phyloP scores from a whole-genome alignment of 2,797 vertebrate species.

The Bucorvus abyssinicus region DNA sequence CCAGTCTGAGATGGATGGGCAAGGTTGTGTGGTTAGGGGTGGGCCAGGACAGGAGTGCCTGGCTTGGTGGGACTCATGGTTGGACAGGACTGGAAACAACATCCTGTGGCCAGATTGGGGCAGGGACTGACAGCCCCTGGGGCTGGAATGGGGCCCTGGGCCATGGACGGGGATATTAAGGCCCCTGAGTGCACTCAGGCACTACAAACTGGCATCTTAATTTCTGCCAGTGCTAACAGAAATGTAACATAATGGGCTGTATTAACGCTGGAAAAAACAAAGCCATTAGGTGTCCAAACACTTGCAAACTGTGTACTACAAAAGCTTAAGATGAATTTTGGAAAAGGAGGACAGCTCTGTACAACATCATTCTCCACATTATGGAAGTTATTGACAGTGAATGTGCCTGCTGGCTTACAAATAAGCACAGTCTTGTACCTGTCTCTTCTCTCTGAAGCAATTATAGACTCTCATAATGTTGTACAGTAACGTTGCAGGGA shows the following conservation, averaged over 20 bases:
- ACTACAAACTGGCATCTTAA: neutral
- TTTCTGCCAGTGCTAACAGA: neutral
- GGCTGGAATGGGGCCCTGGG: neutral
- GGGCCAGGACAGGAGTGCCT: neutral
- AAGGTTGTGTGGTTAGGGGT: neutral
- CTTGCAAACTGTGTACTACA: neutral
- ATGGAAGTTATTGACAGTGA: neutral
- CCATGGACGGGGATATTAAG: neutral
- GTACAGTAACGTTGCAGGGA: neutral
- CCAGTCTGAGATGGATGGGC: neutral
- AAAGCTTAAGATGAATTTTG: neutral
- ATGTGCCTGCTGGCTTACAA: neutral
- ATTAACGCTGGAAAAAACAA: neutral
- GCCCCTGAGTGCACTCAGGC: too few relatives aligned
- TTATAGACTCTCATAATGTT: neutral
- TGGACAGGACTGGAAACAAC: accelerated
- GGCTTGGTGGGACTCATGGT: neutral
- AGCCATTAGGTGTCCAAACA: neutral
- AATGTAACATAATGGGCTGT: neutral
- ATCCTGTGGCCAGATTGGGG: accelerated
- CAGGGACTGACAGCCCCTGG: accelerated
- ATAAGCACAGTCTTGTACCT: neutral
- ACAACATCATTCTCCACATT: neutral
- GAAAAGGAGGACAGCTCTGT: neutral
- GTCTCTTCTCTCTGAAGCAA: neutral